These are phyloP conservation scores for Chionoecetes opilio DNA, from an alignment of 1,140 invertebrate species.

Conservation along the genomic window DNA sequence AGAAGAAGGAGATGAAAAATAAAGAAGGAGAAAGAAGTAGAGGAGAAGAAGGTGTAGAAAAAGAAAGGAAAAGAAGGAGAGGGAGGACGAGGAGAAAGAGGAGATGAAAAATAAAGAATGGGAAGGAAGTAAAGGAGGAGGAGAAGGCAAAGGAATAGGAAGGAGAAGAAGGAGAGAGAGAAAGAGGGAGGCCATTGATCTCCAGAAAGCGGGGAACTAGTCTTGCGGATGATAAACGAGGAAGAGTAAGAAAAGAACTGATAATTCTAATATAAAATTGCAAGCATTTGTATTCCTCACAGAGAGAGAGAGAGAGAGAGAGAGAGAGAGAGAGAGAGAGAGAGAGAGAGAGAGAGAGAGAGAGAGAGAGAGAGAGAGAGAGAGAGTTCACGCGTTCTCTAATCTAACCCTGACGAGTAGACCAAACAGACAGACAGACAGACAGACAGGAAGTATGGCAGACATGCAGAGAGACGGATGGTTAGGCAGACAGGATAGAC, in stretches of 20 bases:
- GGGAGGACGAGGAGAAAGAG: not conserved
- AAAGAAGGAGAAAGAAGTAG: not conserved
- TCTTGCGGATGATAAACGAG: not conserved
- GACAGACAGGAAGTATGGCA: not conserved
- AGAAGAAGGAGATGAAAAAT: not conserved
- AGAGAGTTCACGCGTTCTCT: not conserved
- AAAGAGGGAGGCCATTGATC: not conserved
- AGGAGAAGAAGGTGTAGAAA: too few species aligned
- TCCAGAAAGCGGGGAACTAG: not conserved
- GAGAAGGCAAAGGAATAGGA: not conserved
- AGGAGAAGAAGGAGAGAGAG: too few species aligned
- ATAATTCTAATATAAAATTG: conserved; percentile 24
- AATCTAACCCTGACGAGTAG: not conserved
- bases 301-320: too few species aligned
- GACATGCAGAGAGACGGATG: too few species aligned
- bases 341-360: too few species aligned
- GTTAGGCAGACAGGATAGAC: too few species aligned
- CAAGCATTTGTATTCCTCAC: conserved; percentile 9
- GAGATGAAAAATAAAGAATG: not conserved
- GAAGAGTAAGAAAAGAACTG: not conserved
- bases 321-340: too few species aligned
- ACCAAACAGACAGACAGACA: not conserved
- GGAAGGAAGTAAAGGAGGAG: not conserved
- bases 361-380: too few species aligned
- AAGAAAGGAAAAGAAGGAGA: too few species aligned